Evolutionary conservation across 2,888 invertebrate species (phyloP), one percentile per base, ranked within the genome.

Genomic region (Anoplius nigerrimus): DNA sequence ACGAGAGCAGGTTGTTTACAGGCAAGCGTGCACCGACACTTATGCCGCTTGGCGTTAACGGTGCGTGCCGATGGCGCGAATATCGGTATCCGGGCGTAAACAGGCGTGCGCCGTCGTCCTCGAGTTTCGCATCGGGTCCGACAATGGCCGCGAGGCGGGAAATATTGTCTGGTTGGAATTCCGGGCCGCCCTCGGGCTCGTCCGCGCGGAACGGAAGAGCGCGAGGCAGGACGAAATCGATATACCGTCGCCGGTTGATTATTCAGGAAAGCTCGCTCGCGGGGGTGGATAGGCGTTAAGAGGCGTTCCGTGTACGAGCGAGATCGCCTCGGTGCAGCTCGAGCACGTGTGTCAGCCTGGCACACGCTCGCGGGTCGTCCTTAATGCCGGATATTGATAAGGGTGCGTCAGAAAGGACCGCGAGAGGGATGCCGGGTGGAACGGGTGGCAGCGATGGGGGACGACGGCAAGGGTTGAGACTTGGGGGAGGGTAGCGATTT

Each of bases 331-430:
- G 21, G 18, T 55, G 20, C 42, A 16, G 16, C 1, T 55, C 15
- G 27, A n/a, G 27, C 27, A 27, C 27, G 27, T 27, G 27, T 27
- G 27, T 6, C 27, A 27, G 4, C 27, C n/a, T n/a, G n/a, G 27
- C 34, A n/a, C 27, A 18, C 34, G 55, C 18, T 18, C 27, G 55
- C 24, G 34, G 18, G 13, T 13, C 42, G 43, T 42, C 16, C 3
- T 56, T 56, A 56, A 56, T 42, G 56, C 20, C 42, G 43, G 56
- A 56, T 56, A 56, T 56, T 42, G 42, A 56, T 56, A 56, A 56
- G 56, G 43, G 42, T 3, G 18, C 34, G n/a, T 1, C n/a, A 20
- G 48, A 27, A 34, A 34, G 34, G 34, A 34, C 11, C 3, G 6
- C 24, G 6, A 4, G 24, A 24, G 24, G 24, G 24, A 24, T 24